These are phyloP conservation scores for Hyphantria cunea DNA, from an alignment of 1,140 invertebrate species.

Conservation along the genomic window DNA sequence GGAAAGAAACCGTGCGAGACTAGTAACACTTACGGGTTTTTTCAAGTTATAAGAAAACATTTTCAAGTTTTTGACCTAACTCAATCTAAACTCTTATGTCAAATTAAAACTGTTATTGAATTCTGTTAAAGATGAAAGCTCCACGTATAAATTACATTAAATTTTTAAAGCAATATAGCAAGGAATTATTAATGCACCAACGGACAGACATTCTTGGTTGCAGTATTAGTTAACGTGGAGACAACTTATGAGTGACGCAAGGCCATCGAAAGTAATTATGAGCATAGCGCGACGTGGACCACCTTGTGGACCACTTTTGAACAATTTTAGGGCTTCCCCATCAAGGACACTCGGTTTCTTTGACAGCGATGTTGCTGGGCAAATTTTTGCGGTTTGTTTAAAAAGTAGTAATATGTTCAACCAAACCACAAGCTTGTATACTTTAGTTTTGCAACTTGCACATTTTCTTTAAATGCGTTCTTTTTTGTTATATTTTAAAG, in stretches of 20 bases:
- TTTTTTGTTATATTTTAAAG: too few species aligned
- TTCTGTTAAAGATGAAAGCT: too few species aligned
- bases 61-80: too few species aligned
- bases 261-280: constrained; percentile 57
- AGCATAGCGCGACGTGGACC: constrained; percentile 43
- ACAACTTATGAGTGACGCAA: constrained; percentile 22
- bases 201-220: constrained; percentile 19
- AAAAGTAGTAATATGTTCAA: constrained; percentile 9
- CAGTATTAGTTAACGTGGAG: constrained; percentile 20
- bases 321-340: constrained; percentile 59
- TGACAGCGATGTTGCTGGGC: constrained; percentile 21
- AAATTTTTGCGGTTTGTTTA: constrained; percentile 45
- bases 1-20: neutral
- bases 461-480: too few species aligned
- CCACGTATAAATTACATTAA: too few species aligned
- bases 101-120: too few species aligned
- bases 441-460: too few species aligned
- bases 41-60: too few species aligned
- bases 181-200: too few species aligned
- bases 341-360: constrained; percentile 44
- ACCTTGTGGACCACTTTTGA: constrained; percentile 56
- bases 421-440: neutral
- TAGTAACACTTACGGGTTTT: too few species aligned
- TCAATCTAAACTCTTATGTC: too few species aligned
- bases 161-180: too few species aligned